These are phyloP conservation scores for Spodoptera litura DNA, from an alignment of 1,140 invertebrate genomes.

Conservation along the genomic window DNA sequence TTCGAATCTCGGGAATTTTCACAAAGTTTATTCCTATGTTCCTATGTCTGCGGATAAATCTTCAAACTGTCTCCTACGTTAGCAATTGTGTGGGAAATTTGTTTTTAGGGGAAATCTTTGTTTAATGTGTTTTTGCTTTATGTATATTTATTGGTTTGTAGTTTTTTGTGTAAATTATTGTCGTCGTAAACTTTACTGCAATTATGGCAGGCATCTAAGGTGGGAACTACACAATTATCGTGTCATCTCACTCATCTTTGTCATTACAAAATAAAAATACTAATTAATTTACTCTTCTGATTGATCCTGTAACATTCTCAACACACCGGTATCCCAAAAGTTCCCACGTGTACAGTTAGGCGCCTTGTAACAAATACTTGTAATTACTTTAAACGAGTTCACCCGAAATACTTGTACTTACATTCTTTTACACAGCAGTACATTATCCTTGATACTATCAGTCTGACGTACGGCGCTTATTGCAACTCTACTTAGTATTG, in stretches of 20 bases:
- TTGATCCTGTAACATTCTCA: neutral
- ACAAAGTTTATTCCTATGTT: constrained; percentile 35
- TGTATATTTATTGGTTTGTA: too few relatives aligned
- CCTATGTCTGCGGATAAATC: constrained; percentile 23
- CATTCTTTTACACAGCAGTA: constrained; percentile 17
- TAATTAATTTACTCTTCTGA: too few relatives aligned
- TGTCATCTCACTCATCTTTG: too few relatives aligned
- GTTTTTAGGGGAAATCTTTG: constrained; percentile 18
- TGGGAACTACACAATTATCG: too few relatives aligned
- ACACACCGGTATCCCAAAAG: too few relatives aligned
- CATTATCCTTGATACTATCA: constrained; percentile 26
- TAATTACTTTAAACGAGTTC: constrained; percentile 18
- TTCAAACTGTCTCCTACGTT: constrained; percentile 8
- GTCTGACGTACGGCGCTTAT: neutral
- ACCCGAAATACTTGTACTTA: constrained; percentile 17
- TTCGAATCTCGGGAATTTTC: constrained; percentile 40
- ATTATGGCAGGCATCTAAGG: too few relatives aligned
- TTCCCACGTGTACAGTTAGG: constrained; percentile 1
- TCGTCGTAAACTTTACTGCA: too few relatives aligned
- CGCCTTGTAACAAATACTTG: constrained; percentile 13
- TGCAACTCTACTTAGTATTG: neutral
- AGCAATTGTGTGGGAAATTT: constrained; percentile 12
- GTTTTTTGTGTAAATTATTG: too few relatives aligned
- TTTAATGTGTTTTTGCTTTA: neutral
- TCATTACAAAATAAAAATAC: too few relatives aligned